phyloP scores from a whole-genome alignment of 2,797 vertebrate species.

The Gallinago nigripennis region DNA sequence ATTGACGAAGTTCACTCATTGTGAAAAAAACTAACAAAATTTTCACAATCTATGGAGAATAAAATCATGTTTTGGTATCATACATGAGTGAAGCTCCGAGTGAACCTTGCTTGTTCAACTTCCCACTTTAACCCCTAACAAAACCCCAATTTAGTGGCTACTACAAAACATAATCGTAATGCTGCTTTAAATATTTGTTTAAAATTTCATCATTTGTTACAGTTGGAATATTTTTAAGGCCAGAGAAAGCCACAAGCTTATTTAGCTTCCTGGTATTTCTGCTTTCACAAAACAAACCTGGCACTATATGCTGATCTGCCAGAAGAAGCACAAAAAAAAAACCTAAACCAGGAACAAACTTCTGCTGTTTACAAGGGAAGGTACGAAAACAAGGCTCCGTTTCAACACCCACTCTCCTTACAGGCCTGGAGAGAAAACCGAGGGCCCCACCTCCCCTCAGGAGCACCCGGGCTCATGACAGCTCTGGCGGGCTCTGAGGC shows the following conservation, averaged over 20 bases:
- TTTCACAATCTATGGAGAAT: background rate
- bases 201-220: rapidly evolving
- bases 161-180: background rate
- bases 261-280: background rate
- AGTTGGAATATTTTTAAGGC: background rate
- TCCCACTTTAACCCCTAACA: background rate
- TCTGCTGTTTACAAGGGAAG: background rate
- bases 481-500: rapidly evolving
- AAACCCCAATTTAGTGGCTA: too few relatives aligned
- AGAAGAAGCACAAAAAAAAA: background rate
- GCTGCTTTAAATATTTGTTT: background rate
- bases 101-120: background rate
- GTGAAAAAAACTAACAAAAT: background rate
- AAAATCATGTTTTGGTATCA: background rate
- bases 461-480: background rate
- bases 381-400: rapidly evolving
- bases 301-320: background rate
- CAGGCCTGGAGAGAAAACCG: rapidly evolving
- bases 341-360: background rate
- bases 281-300: background rate
- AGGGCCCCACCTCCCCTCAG: rapidly evolving
- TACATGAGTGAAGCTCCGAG: rapidly evolving
- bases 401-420: background rate
- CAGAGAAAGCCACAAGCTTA: background rate
- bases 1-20: background rate